Percentiles rank a stretch among this genome's conserved stretches.
Evolutionary conservation across 2,888 invertebrate species (phyloP).

Genomic region (Drosophila fulvimacula): DNA sequence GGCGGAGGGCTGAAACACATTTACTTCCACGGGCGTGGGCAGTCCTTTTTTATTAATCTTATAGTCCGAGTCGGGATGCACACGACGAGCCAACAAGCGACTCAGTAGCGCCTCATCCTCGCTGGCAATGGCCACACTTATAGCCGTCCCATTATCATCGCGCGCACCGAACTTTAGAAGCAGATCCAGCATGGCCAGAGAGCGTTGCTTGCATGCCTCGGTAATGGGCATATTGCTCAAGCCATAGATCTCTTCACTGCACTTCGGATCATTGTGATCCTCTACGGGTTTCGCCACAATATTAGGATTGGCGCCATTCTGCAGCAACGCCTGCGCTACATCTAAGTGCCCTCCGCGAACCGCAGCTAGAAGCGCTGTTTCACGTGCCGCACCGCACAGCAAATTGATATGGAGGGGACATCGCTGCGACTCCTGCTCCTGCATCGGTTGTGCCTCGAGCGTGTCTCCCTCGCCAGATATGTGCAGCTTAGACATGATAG

Average conservation of each 20-base stretch:
- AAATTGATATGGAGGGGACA: slow-evolving; percentile 91
- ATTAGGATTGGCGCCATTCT: slow-evolving; percentile 93
- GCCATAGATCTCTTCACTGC: slow-evolving; percentile 84
- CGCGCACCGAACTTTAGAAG: slow-evolving; percentile 88
- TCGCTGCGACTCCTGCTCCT: slow-evolving; percentile 83
- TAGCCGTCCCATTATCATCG: slow-evolving; percentile 94
- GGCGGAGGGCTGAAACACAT: slow-evolving; percentile 85
- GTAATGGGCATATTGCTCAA: slow-evolving; percentile 84
- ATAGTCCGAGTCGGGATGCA: slow-evolving; percentile 95
- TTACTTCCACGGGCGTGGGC: slow-evolving; percentile 85
- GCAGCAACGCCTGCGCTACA: slow-evolving; percentile 89
- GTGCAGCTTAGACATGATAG: slow-evolving; percentile 93
- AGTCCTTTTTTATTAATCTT: slow-evolving; percentile 95
- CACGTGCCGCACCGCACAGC: slow-evolving; percentile 90
- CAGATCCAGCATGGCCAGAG: slow-evolving; percentile 83
- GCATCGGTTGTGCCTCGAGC: slow-evolving; percentile 68
- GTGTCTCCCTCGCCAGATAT: slow-evolving; percentile 86
- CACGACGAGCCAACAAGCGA: slow-evolving; percentile 93
- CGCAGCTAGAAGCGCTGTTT: slow-evolving; percentile 93
- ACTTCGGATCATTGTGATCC: slow-evolving; percentile 84
- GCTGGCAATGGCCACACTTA: slow-evolving; percentile 90
- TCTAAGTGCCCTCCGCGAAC: slow-evolving; percentile 91
- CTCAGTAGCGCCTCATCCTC: slow-evolving; percentile 91
- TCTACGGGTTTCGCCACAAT: slow-evolving; percentile 86
- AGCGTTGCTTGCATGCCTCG: slow-evolving; percentile 84